These are phyloP conservation scores for Pantherophis vulpinus DNA, from an alignment of 2,797 vertebrate genomes.

Conservation along the genomic window DNA sequence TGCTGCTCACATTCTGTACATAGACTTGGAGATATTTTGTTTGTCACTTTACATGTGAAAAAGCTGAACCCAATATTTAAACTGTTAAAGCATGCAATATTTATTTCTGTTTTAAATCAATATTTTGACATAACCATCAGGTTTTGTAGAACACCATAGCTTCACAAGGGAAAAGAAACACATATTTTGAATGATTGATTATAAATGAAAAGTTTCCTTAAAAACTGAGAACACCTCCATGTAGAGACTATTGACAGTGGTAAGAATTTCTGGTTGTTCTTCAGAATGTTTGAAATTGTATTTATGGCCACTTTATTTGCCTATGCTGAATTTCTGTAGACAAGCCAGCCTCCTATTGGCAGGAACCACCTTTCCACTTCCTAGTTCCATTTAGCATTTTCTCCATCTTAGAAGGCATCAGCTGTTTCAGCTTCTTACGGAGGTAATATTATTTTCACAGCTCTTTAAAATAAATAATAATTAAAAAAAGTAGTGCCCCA, in stretches of 20 bases:
- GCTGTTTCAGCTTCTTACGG: neutral
- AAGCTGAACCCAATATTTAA: neutral
- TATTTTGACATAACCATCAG: slow-evolving; percentile 12
- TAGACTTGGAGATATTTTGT: neutral
- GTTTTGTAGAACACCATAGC: neutral
- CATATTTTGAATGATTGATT: slow-evolving; percentile 7
- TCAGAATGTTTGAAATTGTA: neutral
- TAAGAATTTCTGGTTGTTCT: neutral
- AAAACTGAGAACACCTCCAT: neutral
- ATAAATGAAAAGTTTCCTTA: neutral
- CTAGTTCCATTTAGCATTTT: neutral
- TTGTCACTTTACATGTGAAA: neutral
- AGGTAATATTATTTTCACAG: neutral
- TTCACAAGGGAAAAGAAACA: slow-evolving; percentile 4
- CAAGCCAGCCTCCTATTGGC: neutral
- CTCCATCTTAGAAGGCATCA: neutral
- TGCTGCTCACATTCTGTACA: neutral
- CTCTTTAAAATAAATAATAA: neutral
- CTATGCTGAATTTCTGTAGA: slow-evolving; percentile 5
- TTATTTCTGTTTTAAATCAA: slow-evolving; percentile 13
- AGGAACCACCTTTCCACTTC: neutral
- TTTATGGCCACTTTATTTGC: neutral
- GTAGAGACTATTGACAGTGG: neutral
- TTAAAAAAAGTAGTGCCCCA: neutral
- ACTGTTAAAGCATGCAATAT: neutral